Percentiles rank a stretch among this genome's conserved stretches.
These are phyloP conservation scores for Cenopis cana DNA, from an alignment of 2,888 invertebrate species.

Conservation along the genomic window DNA sequence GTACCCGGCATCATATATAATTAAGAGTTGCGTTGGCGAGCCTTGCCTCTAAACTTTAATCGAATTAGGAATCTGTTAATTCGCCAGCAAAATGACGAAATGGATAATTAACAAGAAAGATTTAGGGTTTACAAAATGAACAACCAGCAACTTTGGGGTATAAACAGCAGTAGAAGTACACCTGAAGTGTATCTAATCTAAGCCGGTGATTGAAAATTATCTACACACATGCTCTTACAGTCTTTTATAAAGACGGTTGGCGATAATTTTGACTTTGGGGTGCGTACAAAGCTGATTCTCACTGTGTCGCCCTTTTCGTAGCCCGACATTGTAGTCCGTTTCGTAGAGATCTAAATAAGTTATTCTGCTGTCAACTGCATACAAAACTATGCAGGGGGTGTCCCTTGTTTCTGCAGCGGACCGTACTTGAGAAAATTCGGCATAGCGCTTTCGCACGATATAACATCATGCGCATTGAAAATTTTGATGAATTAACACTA, in stretches of 20 bases:
- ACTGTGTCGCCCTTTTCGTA: neutral
- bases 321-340: neutral
- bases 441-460: neutral
- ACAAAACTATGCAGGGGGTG: no score
- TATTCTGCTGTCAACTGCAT: no score
- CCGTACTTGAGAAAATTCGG: neutral
- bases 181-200: no score
- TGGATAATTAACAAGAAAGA: neutral
- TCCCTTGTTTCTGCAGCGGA: no score
- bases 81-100: constrained; percentile 1
- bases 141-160: no score
- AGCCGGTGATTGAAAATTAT: no score
- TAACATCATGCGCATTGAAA: neutral
- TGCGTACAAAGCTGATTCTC: no score
- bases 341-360: neutral
- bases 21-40: constrained; percentile 24
- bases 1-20: constrained; percentile 32
- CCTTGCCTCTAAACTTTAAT: neutral
- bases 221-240: no score
- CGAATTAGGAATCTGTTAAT: constrained; percentile 9
- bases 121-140: neutral
- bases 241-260: no score
- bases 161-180: no score
- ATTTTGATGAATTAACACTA: neutral
- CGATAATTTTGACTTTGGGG: no score